Percentiles rank a stretch among this genome's conserved stretches.
Conservation (phyloP, 2,888 invertebrate species). For the Megamerina dolium region DNA sequence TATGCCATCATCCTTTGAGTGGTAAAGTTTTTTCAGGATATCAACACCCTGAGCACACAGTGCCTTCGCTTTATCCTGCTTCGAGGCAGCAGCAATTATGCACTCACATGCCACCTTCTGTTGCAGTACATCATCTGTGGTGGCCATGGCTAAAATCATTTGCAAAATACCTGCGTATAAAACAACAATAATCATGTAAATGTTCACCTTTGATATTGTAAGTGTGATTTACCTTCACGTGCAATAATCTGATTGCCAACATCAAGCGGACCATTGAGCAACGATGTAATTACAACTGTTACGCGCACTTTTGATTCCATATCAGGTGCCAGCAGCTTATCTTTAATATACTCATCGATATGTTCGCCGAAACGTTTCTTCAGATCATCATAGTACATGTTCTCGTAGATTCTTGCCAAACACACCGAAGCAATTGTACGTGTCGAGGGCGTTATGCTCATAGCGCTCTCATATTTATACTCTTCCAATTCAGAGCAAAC, state of each 20-base stretch:
- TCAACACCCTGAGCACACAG: conserved; percentile 84
- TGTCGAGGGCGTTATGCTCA: conserved; percentile 84
- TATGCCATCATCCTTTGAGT: conserved; percentile 83
- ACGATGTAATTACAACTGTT: conserved; percentile 78
- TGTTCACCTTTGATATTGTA: neutral
- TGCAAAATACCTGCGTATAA: conserved; percentile 61
- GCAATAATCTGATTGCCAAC: conserved; percentile 83
- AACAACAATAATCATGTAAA: conserved; percentile 3
- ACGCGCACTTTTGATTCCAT: conserved; percentile 86
- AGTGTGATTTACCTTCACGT: conserved; percentile 59
- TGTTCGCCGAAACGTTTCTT: conserved; percentile 66
- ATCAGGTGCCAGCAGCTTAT: conserved; percentile 76
- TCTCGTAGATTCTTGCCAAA: conserved; percentile 85
- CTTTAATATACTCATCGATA: conserved; percentile 81
- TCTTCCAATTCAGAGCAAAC: conserved; percentile 92
- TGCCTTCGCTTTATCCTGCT: conserved; percentile 91
- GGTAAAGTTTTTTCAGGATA: conserved; percentile 89
- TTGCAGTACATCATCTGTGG: conserved; percentile 81
- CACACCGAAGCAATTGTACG: conserved; percentile 88
- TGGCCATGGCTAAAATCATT: conserved; percentile 96
- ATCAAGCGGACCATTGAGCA: conserved; percentile 87
- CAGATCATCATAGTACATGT: conserved; percentile 88
- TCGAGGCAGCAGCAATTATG: conserved; percentile 91
- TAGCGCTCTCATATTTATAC: conserved; percentile 83
- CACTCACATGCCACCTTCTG: conserved; percentile 95